Percentiles rank a stretch among this genome's conserved stretches.
These are phyloP conservation scores for Hippocampus comes DNA, from an alignment of 2,113 vertebrate genomes.

Conservation along the genomic window DNA sequence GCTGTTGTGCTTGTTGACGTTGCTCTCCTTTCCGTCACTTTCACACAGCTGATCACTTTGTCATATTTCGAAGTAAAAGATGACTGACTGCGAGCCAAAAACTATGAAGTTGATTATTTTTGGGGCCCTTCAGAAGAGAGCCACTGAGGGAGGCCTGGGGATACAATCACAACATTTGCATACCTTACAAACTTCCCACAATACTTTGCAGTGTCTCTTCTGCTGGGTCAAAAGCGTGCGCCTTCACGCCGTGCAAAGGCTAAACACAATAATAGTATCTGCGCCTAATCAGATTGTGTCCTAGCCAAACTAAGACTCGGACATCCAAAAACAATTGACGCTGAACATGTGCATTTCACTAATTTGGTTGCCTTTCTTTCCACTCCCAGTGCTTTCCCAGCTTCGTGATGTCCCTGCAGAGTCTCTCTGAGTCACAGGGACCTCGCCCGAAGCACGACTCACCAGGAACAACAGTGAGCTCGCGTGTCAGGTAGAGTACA, in stretches of 20 bases:
- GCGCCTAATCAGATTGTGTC: constrained; percentile 22
- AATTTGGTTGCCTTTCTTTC: constrained; percentile 2
- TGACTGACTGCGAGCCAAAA: constrained; percentile 34
- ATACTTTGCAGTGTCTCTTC: constrained; percentile 17
- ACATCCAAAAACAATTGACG: constrained; percentile 3
- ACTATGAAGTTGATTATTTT: constrained; percentile 53
- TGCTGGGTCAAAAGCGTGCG: constrained; percentile 3
- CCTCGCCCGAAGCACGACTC: constrained; percentile 56
- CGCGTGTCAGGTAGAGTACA: constrained; percentile 50
- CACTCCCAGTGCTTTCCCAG: constrained; percentile 21
- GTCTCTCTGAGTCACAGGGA: constrained; percentile 49
- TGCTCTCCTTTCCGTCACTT: constrained; percentile 22
- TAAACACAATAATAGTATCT: constrained; percentile 14
- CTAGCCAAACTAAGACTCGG: not conserved
- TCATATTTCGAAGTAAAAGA: constrained; percentile 33
- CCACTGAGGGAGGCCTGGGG: not conserved
- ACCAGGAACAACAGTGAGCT: constrained; percentile 56
- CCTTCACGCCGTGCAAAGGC: constrained; percentile 10
- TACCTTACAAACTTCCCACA: constrained; percentile 22
- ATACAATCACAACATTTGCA: constrained; percentile 25
- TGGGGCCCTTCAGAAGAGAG: constrained; percentile 34
- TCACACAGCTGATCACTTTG: constrained; percentile 41
- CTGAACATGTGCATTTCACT: constrained; percentile 19
- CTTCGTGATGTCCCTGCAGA: constrained; percentile 32
- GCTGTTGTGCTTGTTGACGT: not conserved